Conservation (phyloP, 2,113 vertebrate genomes). For the Melanerpes formicivorus region DNA sequence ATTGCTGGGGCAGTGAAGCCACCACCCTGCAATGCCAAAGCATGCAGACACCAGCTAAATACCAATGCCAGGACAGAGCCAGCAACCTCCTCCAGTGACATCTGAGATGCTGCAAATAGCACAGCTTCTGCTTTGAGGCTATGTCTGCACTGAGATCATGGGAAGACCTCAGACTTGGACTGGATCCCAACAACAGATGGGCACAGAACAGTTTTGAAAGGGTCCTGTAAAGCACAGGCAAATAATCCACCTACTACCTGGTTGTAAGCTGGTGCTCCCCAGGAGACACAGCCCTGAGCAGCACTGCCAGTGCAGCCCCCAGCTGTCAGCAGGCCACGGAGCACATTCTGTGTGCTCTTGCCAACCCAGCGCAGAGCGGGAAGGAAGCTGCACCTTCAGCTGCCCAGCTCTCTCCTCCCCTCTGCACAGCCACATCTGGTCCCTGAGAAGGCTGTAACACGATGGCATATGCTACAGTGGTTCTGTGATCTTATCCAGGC, state of each 20-base stretch:
- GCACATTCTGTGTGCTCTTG: accelerated
- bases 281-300: not conserved
- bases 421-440: not conserved
- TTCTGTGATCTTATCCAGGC: not conserved
- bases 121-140: not conserved
- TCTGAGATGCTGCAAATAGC: not conserved
- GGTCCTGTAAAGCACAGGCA: not conserved
- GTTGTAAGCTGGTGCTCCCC: not conserved
- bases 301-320: not conserved
- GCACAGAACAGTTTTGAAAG: not conserved
- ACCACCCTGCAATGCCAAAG: not conserved
- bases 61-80: not conserved
- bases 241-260: not conserved
- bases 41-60: not conserved
- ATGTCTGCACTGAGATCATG: not conserved
- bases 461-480: not conserved
- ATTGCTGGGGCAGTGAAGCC: too few species aligned
- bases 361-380: accelerated
- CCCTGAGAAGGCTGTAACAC: not conserved
- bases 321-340: not conserved
- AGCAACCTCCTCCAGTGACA: not conserved
- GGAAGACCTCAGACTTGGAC: not conserved
- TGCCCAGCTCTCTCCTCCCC: not conserved
- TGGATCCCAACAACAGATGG: not conserved
- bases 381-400: not conserved